Conservation (phyloP, 2,797 vertebrate genomes). For the Aselliscus stoliczkanus region DNA sequence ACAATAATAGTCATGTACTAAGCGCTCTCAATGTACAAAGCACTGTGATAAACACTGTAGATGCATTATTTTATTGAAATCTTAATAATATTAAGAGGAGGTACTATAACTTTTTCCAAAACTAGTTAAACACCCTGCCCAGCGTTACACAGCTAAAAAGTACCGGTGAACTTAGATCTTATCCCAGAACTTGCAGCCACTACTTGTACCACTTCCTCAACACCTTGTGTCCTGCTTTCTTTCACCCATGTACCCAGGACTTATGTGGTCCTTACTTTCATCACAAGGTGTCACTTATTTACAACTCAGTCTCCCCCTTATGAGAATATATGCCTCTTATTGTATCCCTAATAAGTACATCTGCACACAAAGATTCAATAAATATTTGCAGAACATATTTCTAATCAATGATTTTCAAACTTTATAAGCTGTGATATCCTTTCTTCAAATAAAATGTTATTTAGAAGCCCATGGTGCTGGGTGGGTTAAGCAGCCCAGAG, state of each 20-base stretch:
- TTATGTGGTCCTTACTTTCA: not conserved
- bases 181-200: not conserved
- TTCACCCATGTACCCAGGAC: not conserved
- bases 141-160: not conserved
- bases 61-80: not conserved
- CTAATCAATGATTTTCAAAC: constrained; percentile 13
- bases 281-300: not conserved
- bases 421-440: not conserved
- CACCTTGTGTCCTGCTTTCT: not conserved
- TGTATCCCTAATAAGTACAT: not conserved
- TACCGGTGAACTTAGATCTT: not conserved
- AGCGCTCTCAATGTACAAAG: not conserved
- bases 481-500: not conserved
- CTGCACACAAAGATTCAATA: not conserved
- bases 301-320: not conserved
- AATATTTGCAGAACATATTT: constrained; percentile 12
- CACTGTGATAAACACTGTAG: not conserved
- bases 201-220: not conserved
- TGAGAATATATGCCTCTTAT: not conserved
- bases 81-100: not conserved
- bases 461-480: not conserved
- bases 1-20: not conserved
- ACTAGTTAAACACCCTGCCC: not conserved
- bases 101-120: not conserved
- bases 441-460: constrained; percentile 22